A percentile compares a stretch with the other conserved stretches of the same genome.
Conservation (phyloP, 2,797 vertebrate genomes). For the Otus scops region DNA sequence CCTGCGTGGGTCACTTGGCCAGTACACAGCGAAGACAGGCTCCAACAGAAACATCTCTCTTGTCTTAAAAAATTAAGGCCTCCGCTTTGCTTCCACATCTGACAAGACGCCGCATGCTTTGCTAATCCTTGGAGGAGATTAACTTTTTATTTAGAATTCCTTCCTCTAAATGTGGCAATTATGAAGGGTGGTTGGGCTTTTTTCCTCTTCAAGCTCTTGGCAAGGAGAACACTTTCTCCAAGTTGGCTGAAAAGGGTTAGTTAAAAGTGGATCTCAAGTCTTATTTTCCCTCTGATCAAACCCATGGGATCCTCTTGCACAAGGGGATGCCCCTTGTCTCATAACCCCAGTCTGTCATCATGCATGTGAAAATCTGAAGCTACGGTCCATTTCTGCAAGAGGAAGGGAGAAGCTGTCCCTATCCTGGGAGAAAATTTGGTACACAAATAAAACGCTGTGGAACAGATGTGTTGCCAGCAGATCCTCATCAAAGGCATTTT, state of each 20-base stretch:
- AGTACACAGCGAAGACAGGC: not conserved
- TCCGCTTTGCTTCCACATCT: not conserved
- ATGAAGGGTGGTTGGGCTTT: not conserved
- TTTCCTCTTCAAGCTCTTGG: conserved; percentile 6
- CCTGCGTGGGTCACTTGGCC: not conserved
- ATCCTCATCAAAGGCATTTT: not conserved
- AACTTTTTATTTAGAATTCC: conserved; percentile 58
- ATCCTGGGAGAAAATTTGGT: not conserved
- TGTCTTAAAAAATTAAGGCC: conserved; percentile 35
- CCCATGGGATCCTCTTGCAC: not conserved
- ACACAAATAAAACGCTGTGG: not conserved
- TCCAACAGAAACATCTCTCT: not conserved
- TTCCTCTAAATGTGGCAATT: conserved; percentile 48
- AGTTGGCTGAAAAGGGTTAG: not conserved
- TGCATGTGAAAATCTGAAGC: fast-evolving
- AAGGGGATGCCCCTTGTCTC: not conserved
- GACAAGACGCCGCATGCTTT: conserved; percentile 67
- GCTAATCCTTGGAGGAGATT: conserved; percentile 65
- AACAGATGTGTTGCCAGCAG: not conserved
- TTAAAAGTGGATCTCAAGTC: not conserved
- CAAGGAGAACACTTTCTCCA: not conserved
- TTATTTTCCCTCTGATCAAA: not conserved
- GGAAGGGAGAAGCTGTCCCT: not conserved
- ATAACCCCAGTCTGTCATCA: fast-evolving
- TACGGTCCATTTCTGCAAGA: fast-evolving